Evolutionary conservation across 2,888 invertebrate species (phyloP).

Genomic region (Agrotis puta): DNA sequence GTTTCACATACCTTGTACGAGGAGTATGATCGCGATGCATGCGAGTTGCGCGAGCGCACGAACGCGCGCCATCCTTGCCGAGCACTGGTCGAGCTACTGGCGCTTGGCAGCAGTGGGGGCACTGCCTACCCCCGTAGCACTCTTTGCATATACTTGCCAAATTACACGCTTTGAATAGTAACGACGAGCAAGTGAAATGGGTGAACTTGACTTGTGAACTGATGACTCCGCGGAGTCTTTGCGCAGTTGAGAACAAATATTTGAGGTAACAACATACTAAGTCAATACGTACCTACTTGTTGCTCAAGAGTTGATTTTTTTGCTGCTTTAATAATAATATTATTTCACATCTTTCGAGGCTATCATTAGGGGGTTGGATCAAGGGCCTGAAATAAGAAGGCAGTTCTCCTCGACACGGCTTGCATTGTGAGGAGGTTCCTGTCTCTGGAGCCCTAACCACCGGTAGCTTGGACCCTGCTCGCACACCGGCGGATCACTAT

Average conservation of each 20-base stretch:
- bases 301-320: background rate
- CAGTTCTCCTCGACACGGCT: too few relatives aligned
- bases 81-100: slow-evolving; percentile 48
- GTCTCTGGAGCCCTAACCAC: too few relatives aligned
- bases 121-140: slow-evolving; percentile 52
- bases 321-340: background rate
- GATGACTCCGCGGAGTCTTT: background rate
- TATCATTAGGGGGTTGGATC: too few relatives aligned
- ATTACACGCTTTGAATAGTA: slow-evolving; percentile 57
- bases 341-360: too few relatives aligned
- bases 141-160: slow-evolving; percentile 60
- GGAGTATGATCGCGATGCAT: slow-evolving; percentile 58
- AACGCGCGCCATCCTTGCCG: slow-evolving; percentile 74
- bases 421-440: too few relatives aligned
- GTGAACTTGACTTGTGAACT: slow-evolving; percentile 45
- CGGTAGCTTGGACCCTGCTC: too few relatives aligned
- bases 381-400: too few relatives aligned
- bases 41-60: slow-evolving; percentile 60
- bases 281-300: background rate
- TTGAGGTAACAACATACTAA: background rate
- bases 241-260: background rate
- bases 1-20: slow-evolving; percentile 68
- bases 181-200: slow-evolving; percentile 60
- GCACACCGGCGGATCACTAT: too few relatives aligned
- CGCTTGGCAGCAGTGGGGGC: slow-evolving; percentile 56